Evolutionary conservation across 2,113 vertebrate species (phyloP), one percentile per base, ranked within the genome.

Genomic region (Leucopsar rothschildi): DNA sequence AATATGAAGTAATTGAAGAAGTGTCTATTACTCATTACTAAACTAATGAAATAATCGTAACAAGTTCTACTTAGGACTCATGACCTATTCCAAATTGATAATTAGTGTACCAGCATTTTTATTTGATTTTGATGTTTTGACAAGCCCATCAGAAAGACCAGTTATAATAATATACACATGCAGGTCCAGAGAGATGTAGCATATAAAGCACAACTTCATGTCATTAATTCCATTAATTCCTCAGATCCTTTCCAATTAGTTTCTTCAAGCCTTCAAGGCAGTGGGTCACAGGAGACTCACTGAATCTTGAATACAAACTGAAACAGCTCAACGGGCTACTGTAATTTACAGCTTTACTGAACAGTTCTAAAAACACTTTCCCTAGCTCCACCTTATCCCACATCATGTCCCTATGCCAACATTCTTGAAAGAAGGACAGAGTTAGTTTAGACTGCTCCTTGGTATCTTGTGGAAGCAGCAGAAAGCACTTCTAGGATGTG

Each of bases 181-280:
- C 37, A 89, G 25, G 28, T 82, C 65, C 84, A 63, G 65, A 84
- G 55, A 72, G 23, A 80, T 61, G 59, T 0, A 65, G 25, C 44
- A 45, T 35, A 37, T 42, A 82, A 75, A 52, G 47, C 45, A 82
- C 39, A 69, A 39, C 17, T 82, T 63, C n/a, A 90, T 57, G 33
- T 70, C 49, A 79, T 72, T 89, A 90, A 91, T 88, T 90, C 50
- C 53, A 86, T 52, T 76, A 86, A 93, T 92, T 92, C 82, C 50
- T 82, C 44, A 73, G 50, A 88, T 92, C 84, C 90, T 50, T 94
- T 85, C 52, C 75, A 94, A 52, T 82, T 91, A 94, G 81, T 87
- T 93, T 69, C 69, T 91, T 56, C 63, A 79, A 49, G 76, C 35
- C 80, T 88, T 63, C 70, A 72, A 87, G 81, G 76, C 78, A 80